These are phyloP conservation scores for Plecotus auritus DNA, from an alignment of 2,113 vertebrate species.

Conservation along the genomic window DNA sequence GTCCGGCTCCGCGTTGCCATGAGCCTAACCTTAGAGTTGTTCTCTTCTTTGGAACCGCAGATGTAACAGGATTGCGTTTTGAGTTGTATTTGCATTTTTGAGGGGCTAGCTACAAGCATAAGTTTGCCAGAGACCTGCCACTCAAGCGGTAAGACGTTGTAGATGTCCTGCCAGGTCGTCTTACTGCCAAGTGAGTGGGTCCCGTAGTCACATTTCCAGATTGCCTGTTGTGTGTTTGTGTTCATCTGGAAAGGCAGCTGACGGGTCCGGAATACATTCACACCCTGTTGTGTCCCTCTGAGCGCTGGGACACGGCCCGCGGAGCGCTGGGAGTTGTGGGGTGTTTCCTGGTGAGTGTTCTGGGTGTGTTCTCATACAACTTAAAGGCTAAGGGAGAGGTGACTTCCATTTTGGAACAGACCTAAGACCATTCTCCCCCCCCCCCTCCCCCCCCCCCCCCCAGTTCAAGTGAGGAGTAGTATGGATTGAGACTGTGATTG, in stretches of 20 bases:
- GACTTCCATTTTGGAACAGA: not conserved
- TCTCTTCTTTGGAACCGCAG: not conserved
- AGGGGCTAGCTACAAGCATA: not conserved
- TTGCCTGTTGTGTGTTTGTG: not conserved
- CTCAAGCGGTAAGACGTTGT: not conserved
- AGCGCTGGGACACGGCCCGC: not conserved
- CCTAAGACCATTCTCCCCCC: not conserved
- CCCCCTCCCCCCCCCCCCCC: not conserved
- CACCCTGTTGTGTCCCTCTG: not conserved
- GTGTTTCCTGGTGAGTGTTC: not conserved
- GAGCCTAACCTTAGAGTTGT: not conserved
- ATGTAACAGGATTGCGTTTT: not conserved
- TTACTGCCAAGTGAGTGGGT: not conserved
- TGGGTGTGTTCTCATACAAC: not conserved
- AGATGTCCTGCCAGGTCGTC: not conserved
- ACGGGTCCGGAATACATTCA: not conserved
- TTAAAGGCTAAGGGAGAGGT: not conserved
- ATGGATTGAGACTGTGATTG: not conserved
- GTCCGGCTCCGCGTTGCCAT: not conserved
- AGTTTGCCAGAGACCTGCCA: not conserved
- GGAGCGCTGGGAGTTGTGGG: not conserved
- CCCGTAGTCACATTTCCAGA: not conserved
- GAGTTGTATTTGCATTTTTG: not conserved
- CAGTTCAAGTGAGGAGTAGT: not conserved
- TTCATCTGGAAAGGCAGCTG: conserved; percentile 9